Base-by-base conservation (phyloP, 2,888 invertebrate genomes). In the Harpagoxenus sublaevis region DNA sequence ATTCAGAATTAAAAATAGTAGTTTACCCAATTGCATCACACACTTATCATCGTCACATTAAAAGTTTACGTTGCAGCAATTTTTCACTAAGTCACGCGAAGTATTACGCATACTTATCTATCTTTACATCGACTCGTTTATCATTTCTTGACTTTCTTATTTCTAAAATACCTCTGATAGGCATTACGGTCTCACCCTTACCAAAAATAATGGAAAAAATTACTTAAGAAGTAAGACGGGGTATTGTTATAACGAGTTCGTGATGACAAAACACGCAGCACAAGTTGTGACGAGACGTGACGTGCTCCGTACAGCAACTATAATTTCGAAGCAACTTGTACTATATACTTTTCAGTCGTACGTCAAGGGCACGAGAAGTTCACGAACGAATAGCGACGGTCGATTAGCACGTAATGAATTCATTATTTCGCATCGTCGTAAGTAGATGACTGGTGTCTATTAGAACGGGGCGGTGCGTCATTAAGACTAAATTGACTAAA, bases 311-410 rank as follows among this genome's bases (percentile, higher is more conserved):
- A n/a, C 3, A 8, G 18, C 28, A 18, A 42, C 66, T 78, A 12
- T 81, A 71, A 81, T 81, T 60, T 60, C 71, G 18, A 71, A 12
- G 39, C 39, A 15, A 48, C 60, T 79, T 60, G 48, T 39, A 9
- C 23, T 70, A 60, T 81, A 60, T 71, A 71, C 51, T 81, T 81
- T 60, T 62, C 60, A 71, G 71, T 12, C 55, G n/a, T 68, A 78
- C 68, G 55, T 71, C 79, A 81, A 81, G 79, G 79, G 1, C 78
- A 9, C 6, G 48, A 65, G 48, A 81, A 71, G 79, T 81, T 81
- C 79, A 81, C 18, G 71, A 81, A 81, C 71, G 60, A 81, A 81
- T 71, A 71, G 60, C 48, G 18, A 28, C 39, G 70, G 79, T 71
- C 45, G 70, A 39, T 70, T 48, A 81, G 23, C 23, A 51, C 60